These are phyloP conservation scores for Prionchulus punctatus DNA, from an alignment of 2,888 invertebrate genomes.

Conservation along the genomic window DNA sequence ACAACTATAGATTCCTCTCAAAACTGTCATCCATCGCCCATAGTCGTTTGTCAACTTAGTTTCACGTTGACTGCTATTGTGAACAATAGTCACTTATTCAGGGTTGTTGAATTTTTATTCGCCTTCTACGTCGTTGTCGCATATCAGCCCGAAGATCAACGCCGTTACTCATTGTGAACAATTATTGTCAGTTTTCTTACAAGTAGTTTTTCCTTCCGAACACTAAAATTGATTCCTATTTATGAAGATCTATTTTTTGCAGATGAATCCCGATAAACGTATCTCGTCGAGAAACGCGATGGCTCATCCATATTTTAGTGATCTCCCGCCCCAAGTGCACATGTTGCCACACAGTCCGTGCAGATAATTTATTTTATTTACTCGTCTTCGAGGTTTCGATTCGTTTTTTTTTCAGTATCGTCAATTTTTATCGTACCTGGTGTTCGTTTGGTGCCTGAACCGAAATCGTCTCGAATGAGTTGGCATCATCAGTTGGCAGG, in stretches of 20 bases:
- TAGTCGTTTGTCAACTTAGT: too few species aligned
- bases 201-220: background rate
- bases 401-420: slow-evolving; percentile 56
- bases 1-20: too few species aligned
- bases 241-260: slow-evolving; percentile 16
- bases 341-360: slow-evolving; percentile 76
- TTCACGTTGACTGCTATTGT: too few species aligned
- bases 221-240: background rate
- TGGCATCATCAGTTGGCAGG: too few species aligned
- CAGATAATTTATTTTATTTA: background rate
- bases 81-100: too few species aligned
- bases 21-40: too few species aligned
- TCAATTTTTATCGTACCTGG: slow-evolving; percentile 90
- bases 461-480: background rate
- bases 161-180: background rate
- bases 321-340: slow-evolving; percentile 69
- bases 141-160: background rate
- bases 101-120: background rate
- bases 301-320: slow-evolving; percentile 71
- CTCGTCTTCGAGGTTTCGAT: too few species aligned
- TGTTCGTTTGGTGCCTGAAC: slow-evolving; percentile 62
- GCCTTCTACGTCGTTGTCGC: background rate
- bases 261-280: slow-evolving; percentile 58
- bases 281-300: slow-evolving; percentile 72
- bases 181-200: background rate